Percentiles rank a stretch among this genome's conserved stretches.
These are phyloP conservation scores for Myotis planiceps DNA, from an alignment of 2,797 vertebrate species.

Conservation along the genomic window DNA sequence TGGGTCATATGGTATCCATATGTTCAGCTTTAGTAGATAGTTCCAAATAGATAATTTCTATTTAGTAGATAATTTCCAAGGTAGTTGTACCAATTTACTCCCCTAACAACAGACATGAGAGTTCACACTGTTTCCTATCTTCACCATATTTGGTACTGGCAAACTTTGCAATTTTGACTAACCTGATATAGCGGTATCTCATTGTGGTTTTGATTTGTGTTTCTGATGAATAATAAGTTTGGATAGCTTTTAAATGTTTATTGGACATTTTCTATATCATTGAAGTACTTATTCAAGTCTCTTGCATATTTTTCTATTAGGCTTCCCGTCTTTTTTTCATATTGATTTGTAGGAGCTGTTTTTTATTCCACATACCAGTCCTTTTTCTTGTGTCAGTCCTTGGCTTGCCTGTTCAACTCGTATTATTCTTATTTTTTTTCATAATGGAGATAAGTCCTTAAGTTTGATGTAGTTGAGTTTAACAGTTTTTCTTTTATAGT, in stretches of 20 bases:
- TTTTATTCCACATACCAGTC: not conserved
- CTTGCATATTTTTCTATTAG: not conserved
- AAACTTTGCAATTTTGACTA: not conserved
- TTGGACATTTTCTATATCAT: not conserved
- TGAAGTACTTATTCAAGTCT: conserved; percentile 6
- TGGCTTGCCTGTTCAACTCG: not conserved
- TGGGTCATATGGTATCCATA: not conserved
- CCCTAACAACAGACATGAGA: not conserved
- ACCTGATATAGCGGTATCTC: no score
- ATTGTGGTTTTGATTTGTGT: not conserved
- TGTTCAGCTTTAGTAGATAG: not conserved
- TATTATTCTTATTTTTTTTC: not conserved
- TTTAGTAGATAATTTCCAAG: not conserved
- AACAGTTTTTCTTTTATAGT: not conserved
- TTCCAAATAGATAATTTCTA: not conserved
- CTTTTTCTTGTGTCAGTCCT: not conserved
- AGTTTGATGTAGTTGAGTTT: not conserved
- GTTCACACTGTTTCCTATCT: not conserved
- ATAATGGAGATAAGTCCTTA: not conserved
- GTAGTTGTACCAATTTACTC: not conserved
- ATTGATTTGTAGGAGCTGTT: not conserved
- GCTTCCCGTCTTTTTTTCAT: not conserved
- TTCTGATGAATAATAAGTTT: not conserved
- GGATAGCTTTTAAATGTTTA: not conserved
- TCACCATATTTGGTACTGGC: not conserved